Evolutionary conservation across 37 sponge, comb jelly and placozoan genomes (phyloP).

Genomic region (Trichoplax adhaerens): DNA sequence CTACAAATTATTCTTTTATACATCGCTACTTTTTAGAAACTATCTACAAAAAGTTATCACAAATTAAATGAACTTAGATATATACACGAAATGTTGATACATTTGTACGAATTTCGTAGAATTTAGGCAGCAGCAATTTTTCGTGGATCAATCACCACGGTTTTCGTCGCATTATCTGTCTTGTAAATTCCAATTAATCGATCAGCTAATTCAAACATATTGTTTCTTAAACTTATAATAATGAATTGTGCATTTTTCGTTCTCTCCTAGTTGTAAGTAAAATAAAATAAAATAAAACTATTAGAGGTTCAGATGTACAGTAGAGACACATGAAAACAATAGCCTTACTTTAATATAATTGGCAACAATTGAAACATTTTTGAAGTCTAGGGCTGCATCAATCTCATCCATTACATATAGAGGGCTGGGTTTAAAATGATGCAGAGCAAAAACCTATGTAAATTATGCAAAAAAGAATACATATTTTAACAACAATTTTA

Average conservation of each 20-base stretch:
- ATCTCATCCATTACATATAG: constrained; percentile 99
- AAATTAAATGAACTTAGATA: too few species aligned
- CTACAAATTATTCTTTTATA: too few species aligned
- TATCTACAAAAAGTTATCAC: too few species aligned
- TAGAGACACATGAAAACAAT: background rate
- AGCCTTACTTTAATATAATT: constrained; percentile 84
- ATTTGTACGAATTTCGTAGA: too few species aligned
- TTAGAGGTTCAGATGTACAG: background rate
- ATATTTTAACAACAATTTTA: background rate
- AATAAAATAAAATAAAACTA: background rate
- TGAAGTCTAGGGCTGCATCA: constrained; percentile 98
- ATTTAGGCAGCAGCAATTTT: background rate
- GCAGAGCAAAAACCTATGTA: constrained; percentile 91
- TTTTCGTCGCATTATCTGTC: constrained; percentile 71
- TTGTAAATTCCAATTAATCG: constrained; percentile 91
- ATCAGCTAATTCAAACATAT: constrained; percentile 97
- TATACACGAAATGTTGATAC: too few species aligned
- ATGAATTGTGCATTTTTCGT: constrained; percentile 99
- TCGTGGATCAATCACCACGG: constrained; percentile 35
- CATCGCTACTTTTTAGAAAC: too few species aligned
- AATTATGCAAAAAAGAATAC: background rate
- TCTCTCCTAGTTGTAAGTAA: constrained; percentile 44
- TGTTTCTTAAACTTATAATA: constrained; percentile 86
- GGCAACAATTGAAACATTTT: constrained; percentile 93
- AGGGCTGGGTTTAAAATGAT: constrained; percentile 97